phyloP scores from a whole-genome alignment of 2,113 vertebrate genomes.

The Halcyon malimbica region DNA sequence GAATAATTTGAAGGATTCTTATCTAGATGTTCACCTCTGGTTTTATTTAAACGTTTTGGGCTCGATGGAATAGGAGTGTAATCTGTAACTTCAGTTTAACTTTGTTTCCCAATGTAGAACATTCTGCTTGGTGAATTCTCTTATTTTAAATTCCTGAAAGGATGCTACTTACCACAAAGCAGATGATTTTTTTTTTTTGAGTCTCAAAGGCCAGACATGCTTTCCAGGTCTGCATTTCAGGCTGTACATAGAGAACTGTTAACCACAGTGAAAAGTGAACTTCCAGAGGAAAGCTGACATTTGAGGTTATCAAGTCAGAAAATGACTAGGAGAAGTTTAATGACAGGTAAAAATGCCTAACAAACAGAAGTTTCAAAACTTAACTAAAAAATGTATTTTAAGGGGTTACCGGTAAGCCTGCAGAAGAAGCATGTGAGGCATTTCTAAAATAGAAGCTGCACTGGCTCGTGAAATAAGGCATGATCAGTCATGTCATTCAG shows the following conservation, averaged over 20 bases:
- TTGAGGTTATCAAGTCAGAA: background rate
- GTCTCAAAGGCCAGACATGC: background rate
- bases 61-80: background rate
- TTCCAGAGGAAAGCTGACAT: background rate
- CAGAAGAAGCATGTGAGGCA: slow-evolving; percentile 20
- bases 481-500: slow-evolving; percentile 52
- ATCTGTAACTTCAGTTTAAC: background rate
- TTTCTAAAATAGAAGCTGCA: slow-evolving; percentile 12
- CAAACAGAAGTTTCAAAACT: slow-evolving; percentile 17
- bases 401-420: slow-evolving; percentile 4
- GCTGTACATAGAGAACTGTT: background rate
- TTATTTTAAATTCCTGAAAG: background rate
- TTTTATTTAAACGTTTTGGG: background rate
- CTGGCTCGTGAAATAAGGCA: background rate
- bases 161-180: background rate
- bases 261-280: background rate
- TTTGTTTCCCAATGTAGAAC: background rate
- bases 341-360: background rate
- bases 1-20: background rate
- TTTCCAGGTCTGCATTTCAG: background rate
- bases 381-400: background rate
- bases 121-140: background rate
- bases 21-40: background rate
- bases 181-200: background rate
- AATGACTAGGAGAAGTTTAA: background rate